Conservation (phyloP, 2,888 invertebrate species). For the Parnassius mnemosyne region DNA sequence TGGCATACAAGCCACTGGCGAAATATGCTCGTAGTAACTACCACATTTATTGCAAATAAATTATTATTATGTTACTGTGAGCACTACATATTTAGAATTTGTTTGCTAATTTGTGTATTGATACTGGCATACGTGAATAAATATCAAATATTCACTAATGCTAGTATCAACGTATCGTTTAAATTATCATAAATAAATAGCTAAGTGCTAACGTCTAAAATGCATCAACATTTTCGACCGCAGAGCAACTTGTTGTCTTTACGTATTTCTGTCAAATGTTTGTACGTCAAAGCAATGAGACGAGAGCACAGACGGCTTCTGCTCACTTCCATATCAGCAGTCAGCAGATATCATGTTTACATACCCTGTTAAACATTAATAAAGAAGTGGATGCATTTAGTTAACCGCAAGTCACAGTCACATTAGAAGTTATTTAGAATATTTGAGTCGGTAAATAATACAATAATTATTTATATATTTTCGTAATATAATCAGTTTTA, state of each 20-base stretch:
- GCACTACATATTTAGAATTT: too few relatives aligned
- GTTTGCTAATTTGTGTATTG: too few relatives aligned
- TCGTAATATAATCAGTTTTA: too few relatives aligned
- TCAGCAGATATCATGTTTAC: slow-evolving; percentile 60
- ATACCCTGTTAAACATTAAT: slow-evolving; percentile 64
- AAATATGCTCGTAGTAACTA: too few relatives aligned
- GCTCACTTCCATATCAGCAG: slow-evolving; percentile 38
- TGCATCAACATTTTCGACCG: slow-evolving; percentile 37
- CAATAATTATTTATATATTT: too few relatives aligned
- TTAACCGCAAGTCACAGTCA: slow-evolving; percentile 47
- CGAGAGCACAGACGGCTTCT: slow-evolving; percentile 51
- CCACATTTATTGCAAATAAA: too few relatives aligned
- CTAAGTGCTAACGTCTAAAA: background rate
- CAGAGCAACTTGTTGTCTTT: slow-evolving; percentile 38
- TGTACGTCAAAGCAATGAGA: slow-evolving; percentile 50
- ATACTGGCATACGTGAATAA: too few relatives aligned
- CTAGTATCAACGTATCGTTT: too few relatives aligned
- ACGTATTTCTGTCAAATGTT: slow-evolving; percentile 31
- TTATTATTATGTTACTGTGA: too few relatives aligned
- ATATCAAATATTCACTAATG: too few relatives aligned
- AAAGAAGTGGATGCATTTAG: slow-evolving; percentile 47
- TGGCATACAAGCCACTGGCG: too few relatives aligned
- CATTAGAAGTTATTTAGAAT: background rate
- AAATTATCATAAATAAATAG: too few relatives aligned
- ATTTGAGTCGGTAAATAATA: background rate